These are phyloP conservation scores for Xenopus laevis DNA, from an alignment of 2,113 vertebrate species.

Conservation along the genomic window DNA sequence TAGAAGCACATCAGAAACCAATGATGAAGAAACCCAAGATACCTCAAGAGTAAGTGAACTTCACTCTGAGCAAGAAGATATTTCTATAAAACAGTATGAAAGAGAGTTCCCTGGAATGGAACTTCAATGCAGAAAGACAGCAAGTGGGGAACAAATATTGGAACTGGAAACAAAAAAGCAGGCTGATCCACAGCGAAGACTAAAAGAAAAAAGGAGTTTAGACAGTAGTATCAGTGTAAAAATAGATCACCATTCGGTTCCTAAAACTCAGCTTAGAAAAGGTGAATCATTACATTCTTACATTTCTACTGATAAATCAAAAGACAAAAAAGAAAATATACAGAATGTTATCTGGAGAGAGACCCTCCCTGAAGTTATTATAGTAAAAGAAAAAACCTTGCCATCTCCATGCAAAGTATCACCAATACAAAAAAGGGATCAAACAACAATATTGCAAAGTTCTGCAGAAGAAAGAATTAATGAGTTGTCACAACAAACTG, in stretches of 20 bases:
- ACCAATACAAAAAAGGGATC: slow-evolving; percentile 24
- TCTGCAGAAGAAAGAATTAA: not conserved
- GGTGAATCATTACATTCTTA: slow-evolving; percentile 46
- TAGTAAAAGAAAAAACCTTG: slow-evolving; percentile 50
- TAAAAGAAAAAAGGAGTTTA: not conserved
- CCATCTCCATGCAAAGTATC: slow-evolving; percentile 35
- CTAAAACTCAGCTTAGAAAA: slow-evolving; percentile 25
- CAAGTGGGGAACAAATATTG: slow-evolving; percentile 47
- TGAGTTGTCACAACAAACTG: not conserved
- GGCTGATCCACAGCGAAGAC: slow-evolving; percentile 46
- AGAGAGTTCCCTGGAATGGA: slow-evolving; percentile 57
- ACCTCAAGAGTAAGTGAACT: slow-evolving; percentile 58
- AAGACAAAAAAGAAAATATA: not conserved
- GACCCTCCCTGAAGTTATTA: slow-evolving; percentile 53
- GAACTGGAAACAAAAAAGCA: slow-evolving; percentile 48
- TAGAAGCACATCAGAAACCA: slow-evolving; percentile 69
- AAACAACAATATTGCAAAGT: slow-evolving; percentile 11
- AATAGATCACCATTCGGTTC: slow-evolving; percentile 15
- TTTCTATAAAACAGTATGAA: slow-evolving; percentile 47
- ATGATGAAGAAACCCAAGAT: slow-evolving; percentile 49
- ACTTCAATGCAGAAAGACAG: slow-evolving; percentile 51
- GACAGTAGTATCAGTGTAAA: not conserved
- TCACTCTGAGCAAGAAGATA: slow-evolving; percentile 37
- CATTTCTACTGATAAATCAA: too few species aligned
- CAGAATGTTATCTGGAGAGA: slow-evolving; percentile 20